Evolutionary conservation across 2,797 vertebrate species (phyloP).

Genomic region (Rhinichthys osculus): DNA sequence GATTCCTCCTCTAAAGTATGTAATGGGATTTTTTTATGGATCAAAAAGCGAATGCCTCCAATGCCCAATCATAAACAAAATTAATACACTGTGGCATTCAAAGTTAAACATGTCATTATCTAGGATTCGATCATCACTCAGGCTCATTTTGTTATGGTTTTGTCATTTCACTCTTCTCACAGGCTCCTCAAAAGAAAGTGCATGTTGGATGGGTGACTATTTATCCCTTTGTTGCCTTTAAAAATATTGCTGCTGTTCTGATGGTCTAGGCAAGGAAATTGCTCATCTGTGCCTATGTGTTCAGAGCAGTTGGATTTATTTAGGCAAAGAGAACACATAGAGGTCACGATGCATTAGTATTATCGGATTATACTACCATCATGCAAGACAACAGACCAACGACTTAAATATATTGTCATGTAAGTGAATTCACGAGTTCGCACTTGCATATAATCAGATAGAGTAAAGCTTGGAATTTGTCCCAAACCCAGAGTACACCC

Average conservation of each 20-base stretch:
- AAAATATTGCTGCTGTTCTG: slow-evolving; percentile 27
- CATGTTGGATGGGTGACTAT: not conserved
- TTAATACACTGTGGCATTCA: not conserved
- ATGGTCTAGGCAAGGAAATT: not conserved
- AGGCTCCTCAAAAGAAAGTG: not conserved
- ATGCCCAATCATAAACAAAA: not conserved
- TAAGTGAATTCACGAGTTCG: too few relatives aligned
- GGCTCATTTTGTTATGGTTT: not conserved
- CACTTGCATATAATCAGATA: too few relatives aligned
- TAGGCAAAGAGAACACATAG: not conserved
- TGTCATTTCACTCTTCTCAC: not conserved
- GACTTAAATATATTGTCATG: not conserved
- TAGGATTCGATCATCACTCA: not conserved
- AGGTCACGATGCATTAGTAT: not conserved
- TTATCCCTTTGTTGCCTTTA: not conserved
- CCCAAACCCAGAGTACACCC: too few relatives aligned
- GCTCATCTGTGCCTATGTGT: not conserved
- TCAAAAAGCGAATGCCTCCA: not conserved
- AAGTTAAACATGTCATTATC: not conserved
- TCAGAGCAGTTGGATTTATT: not conserved
- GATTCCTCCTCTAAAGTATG: not conserved
- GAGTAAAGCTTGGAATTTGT: too few relatives aligned
- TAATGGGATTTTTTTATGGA: not conserved
- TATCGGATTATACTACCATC: not conserved
- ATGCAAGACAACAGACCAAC: not conserved